Evolutionary conservation across 2,113 vertebrate species (phyloP).

Genomic region (Dolichallabes microphthalmus): DNA sequence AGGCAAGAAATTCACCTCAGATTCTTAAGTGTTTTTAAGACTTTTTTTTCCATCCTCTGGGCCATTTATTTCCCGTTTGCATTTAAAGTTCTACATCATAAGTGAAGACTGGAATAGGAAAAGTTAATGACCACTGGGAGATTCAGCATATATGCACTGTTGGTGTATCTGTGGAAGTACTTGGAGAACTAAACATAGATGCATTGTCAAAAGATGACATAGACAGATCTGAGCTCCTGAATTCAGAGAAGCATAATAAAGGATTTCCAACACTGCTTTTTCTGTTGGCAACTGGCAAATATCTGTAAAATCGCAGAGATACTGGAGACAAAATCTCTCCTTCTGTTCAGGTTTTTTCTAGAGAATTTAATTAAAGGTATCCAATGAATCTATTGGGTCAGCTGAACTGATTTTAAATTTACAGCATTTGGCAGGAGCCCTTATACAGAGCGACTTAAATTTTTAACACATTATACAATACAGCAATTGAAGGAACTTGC

Average conservation of each 20-base stretch:
- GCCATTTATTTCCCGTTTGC: constrained; percentile 22
- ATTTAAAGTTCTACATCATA: constrained; percentile 39
- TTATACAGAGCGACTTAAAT: too few relatives aligned
- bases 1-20: constrained; percentile 12
- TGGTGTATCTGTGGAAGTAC: constrained; percentile 3
- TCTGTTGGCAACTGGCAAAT: constrained; percentile 35
- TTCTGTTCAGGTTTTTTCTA: constrained; percentile 9
- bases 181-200: constrained; percentile 19
- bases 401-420: background rate
- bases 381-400: constrained; percentile 1
- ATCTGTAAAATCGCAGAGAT: constrained; percentile 31
- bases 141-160: background rate
- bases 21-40: background rate
- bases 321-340: constrained; percentile 29
- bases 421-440: too few relatives aligned
- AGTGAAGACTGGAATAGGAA: constrained; percentile 25
- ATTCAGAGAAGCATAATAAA: background rate
- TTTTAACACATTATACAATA: too few relatives aligned
- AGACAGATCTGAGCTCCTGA: background rate
- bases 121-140: constrained; percentile 5
- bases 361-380: constrained; percentile 9
- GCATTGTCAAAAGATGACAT: constrained; percentile 18
- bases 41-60: constrained; percentile 41
- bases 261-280: constrained; percentile 30
- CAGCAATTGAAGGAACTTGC: too few relatives aligned